Evolutionary conservation across 2,113 vertebrate genomes (phyloP).

Genomic region (Daubentonia madagascariensis): DNA sequence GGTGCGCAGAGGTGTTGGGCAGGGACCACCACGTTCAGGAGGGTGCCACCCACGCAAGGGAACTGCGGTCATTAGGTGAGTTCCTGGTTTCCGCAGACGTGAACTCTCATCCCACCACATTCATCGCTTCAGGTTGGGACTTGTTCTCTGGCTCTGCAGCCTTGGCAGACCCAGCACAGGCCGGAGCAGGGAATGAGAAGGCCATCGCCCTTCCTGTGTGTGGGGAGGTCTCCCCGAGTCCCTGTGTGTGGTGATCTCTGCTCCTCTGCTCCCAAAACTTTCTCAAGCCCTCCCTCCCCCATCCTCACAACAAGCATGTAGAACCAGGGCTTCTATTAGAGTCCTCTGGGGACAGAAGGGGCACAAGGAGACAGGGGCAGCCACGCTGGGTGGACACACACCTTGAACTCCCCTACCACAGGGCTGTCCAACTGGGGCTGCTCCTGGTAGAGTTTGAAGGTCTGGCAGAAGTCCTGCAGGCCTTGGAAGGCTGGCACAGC

Average conservation of each 20-base stretch:
- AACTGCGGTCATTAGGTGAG: not conserved
- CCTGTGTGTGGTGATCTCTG: not conserved
- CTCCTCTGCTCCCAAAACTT: not conserved
- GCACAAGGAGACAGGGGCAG: not conserved
- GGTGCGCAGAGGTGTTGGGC: not conserved
- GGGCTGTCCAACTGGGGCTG: constrained; percentile 49
- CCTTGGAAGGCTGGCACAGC: constrained; percentile 78
- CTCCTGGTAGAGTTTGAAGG: constrained; percentile 78
- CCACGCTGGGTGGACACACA: not conserved
- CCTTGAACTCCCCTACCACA: constrained; percentile 84
- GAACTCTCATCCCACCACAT: not conserved
- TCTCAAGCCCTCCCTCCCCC: not conserved
- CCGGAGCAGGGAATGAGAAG: not conserved
- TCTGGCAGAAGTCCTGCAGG: constrained; percentile 86
- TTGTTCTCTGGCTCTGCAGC: not conserved
- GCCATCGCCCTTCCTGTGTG: not conserved
- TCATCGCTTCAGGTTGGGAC: not conserved
- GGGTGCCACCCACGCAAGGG: not conserved
- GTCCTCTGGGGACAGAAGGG: not conserved
- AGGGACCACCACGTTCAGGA: fast-evolving
- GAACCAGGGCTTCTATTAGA: not conserved
- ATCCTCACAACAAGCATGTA: not conserved
- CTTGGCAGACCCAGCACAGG: not conserved
- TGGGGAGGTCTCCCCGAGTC: not conserved
- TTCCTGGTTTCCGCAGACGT: not conserved